Conservation (phyloP, 1,140 invertebrate genomes). For the Euborellia annulipes region DNA sequence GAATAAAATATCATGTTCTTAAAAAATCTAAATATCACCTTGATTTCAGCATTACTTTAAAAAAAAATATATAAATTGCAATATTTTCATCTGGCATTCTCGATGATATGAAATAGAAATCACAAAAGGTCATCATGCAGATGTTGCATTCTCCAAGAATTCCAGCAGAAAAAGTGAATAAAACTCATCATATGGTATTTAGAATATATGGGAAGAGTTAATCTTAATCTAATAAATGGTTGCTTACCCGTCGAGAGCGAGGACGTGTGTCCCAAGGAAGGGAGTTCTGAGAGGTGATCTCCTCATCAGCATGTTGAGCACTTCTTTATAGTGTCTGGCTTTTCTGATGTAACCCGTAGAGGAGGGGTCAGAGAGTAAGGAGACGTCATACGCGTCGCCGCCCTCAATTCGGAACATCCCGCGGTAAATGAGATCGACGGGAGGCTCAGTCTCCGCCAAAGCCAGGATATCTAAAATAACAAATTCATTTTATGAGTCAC, state of each 20-base stretch:
- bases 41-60: no score
- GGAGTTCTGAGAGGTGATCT: constrained; percentile 49
- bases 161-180: no score
- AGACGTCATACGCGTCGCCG: constrained; percentile 42
- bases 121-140: no score
- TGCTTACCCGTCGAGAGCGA: constrained; percentile 63
- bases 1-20: no score
- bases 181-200: no score
- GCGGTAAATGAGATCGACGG: constrained; percentile 60
- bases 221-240: no score
- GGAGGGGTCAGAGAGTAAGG: constrained; percentile 44
- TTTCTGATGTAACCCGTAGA: constrained; percentile 45
- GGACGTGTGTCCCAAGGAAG: constrained; percentile 49
- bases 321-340: constrained; percentile 53
- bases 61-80: no score
- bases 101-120: no score
- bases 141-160: no score
- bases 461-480: constrained; percentile 17
- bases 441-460: constrained; percentile 55
- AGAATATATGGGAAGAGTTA: no score
- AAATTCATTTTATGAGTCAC: constrained; percentile 4
- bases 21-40: no score
- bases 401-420: constrained; percentile 52
- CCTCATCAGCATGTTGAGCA: constrained; percentile 55
- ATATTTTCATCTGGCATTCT: no score